These are phyloP conservation scores for Trichonephila inaurata DNA, from an alignment of 1,140 invertebrate genomes.

Conservation along the genomic window DNA sequence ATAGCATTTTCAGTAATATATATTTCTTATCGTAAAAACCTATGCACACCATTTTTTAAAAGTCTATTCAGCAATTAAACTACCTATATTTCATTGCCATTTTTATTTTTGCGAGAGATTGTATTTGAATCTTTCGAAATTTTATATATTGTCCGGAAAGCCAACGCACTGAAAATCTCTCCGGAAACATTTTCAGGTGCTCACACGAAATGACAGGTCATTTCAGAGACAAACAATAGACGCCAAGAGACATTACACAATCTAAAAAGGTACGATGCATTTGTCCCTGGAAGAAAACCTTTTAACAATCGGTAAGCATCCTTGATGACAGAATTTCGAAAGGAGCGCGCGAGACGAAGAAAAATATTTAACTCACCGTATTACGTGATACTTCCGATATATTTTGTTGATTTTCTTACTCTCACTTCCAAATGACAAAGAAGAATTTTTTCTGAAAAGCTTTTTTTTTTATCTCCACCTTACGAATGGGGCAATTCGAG, in stretches of 20 bases:
- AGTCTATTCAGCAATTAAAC: no score
- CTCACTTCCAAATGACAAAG: no score
- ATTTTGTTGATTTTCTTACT: not conserved
- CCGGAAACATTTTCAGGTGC: slow-evolving; percentile 14
- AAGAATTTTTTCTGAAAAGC: not conserved
- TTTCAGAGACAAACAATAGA: not conserved
- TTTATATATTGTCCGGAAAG: not conserved
- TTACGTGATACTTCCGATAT: not conserved
- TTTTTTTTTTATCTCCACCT: not conserved
- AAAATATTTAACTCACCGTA: not conserved
- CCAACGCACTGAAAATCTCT: not conserved
- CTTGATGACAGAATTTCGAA: not conserved
- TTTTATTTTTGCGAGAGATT: not conserved
- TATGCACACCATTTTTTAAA: no score
- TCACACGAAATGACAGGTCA: not conserved
- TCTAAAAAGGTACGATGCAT: not conserved
- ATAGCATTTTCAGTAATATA: no score
- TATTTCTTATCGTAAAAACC: no score
- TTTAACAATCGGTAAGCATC: not conserved
- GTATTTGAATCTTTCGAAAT: not conserved
- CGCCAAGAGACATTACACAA: not conserved
- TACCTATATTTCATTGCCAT: not conserved
- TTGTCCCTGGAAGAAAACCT: not conserved
- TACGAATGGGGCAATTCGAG: not conserved
- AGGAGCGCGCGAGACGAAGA: not conserved